Evolutionary conservation across 2,888 invertebrate genomes (phyloP), one percentile per base, ranked within the genome.

Genomic region (Hypomecis atomaria): DNA sequence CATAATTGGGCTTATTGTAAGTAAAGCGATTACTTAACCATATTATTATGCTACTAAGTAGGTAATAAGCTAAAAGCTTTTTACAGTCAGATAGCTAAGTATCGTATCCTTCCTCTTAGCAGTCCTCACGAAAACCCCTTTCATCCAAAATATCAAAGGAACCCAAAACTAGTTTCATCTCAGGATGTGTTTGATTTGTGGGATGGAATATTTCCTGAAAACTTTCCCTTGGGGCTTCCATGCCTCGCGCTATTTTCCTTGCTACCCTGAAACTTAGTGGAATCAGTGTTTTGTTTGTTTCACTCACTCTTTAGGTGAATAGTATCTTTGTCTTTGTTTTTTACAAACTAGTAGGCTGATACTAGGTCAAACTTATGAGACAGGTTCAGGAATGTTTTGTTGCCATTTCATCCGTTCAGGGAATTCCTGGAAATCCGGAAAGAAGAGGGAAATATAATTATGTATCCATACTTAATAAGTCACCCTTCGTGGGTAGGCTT

Each of bases 161-260:
- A 47, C 57, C 57, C 56, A 54, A 61, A 56, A 59, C 55, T 54
- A 58, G 57, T 52, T 50, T 42, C 42, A 42, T 44, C 43, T n/a
- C 47, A 42, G 60, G 11, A 42, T 62, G 37, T n/a, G 50, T 70
- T 71, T 68, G 70, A 71, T 71, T 71, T 69, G 62, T 66, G 59
- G 66, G 65, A 71, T 67, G 65, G 55, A 69, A 72, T 70, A 72
- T 67, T 65, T 67, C 54, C 50, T 49, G 42, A 53, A 62, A 69
- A 63, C 53, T 65, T 66, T 52, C 68, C 66, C 67, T 53, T 11
- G 67, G 62, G 67, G 60, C 60, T 59, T 65, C 49, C 48, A 67
- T 56, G 55, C 43, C 4, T 42, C 1, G 37, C 52, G 40, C 23
- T 40, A 52, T 40, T 40, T 52, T 52, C 38, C 23, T 38, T 5